Evolutionary conservation across 1,140 invertebrate species (phyloP), one percentile per base, ranked within the genome.

Genomic region (Dysdera silvatica): DNA sequence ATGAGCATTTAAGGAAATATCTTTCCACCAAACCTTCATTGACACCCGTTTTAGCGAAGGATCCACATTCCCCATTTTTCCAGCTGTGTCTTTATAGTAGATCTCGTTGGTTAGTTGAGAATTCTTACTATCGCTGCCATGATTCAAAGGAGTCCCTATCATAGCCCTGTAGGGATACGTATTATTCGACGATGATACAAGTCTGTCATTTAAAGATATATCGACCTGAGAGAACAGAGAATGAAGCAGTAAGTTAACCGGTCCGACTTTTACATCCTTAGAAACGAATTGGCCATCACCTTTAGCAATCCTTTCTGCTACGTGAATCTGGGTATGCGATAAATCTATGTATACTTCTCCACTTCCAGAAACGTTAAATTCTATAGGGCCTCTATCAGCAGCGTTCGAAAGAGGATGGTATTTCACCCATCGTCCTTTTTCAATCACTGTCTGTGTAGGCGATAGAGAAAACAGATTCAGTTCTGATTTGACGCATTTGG

Each of bases 231-330:
- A 59, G 49, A 59, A 59, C 28, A 59, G 31, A 2, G 56, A 48
- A 37, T 59, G 56, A 8, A 59, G 33, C 35, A 48, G 49, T 14
- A 59, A 28, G 31, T 59, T 59, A 16, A 59, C 45, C 14, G 56
- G 41, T 48, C 43, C 56, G 6, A 49, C n/a, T 37, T 48, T 59
- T 10, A 26, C 32, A 23, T 49, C 56, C 12, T 23, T n/a, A 10
- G 31, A 16, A 6, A 48, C 2, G 8, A 3, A 8, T 26, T 20
- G 48, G n/a, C 56, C 56, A 48, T 58, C 24, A 31, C n/a, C 23
- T 47, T 58, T 45, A 23, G 48, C 2, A 47, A 58, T 31, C 40
- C 48, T 58, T 12, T 20, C 43, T 47, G 45, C 48, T 6, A 47
- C 55, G 48, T 4, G 40, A 4, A 53, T 4, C 4, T 33, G 20